Percentiles rank a stretch among this genome's conserved stretches.
Evolutionary conservation across 2,888 invertebrate genomes (phyloP).

Genomic region (Philonicus albiceps): DNA sequence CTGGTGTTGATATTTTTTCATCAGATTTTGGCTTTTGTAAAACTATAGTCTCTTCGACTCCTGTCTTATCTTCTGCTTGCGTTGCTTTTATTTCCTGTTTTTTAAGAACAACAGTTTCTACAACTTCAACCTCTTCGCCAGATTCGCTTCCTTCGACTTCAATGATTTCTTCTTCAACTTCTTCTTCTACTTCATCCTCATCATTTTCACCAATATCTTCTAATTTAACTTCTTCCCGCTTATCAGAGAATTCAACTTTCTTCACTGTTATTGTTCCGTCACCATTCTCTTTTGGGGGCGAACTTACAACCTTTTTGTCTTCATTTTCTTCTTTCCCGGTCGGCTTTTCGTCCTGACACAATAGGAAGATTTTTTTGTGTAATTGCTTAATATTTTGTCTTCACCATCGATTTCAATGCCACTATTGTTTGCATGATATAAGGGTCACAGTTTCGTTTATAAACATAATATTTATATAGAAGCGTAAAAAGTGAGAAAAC

Average conservation of each 20-base stretch:
- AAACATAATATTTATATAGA: neutral
- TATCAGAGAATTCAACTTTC: neutral
- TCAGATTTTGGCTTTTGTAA: neutral
- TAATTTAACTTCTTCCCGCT: conserved; percentile 17
- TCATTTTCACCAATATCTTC: conserved; percentile 37
- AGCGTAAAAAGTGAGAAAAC: neutral
- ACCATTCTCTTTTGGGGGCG: neutral
- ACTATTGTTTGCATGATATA: neutral
- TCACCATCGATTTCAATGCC: neutral
- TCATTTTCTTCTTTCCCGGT: neutral
- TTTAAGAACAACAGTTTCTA: conserved; percentile 40
- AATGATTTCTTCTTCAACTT: conserved; percentile 37
- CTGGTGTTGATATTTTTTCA: neutral
- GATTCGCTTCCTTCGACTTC: conserved; percentile 39
- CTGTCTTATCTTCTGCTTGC: neutral
- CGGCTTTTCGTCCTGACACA: conserved; percentile 15
- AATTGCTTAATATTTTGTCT: neutral
- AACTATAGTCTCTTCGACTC: neutral
- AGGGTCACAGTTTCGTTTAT: neutral
- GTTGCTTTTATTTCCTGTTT: conserved; percentile 13
- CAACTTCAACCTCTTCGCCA: conserved; percentile 37
- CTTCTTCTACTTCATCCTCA: conserved; percentile 16
- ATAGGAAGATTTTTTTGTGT: neutral
- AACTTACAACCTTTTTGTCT: neutral
- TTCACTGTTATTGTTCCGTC: neutral